These are phyloP conservation scores for Ctenopoma kingsleyae DNA, from an alignment of 2,797 vertebrate genomes.

Conservation along the genomic window DNA sequence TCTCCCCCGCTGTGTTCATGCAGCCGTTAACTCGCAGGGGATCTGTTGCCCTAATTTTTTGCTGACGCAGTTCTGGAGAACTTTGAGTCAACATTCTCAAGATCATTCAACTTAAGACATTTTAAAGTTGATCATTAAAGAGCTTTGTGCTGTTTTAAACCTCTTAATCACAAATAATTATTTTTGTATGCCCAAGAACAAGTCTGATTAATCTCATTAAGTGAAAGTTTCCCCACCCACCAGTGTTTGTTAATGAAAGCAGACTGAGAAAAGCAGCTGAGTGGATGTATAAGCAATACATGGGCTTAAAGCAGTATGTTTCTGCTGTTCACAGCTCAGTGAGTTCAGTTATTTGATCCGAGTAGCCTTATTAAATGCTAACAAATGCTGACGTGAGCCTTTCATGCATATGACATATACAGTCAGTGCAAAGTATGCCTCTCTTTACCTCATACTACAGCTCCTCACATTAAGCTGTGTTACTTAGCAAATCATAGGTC, in stretches of 20 bases:
- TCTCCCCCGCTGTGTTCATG: background rate
- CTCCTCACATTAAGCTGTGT: too few relatives aligned
- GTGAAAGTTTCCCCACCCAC: background rate
- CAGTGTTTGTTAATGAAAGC: background rate
- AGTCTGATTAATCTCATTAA: constrained; percentile 1
- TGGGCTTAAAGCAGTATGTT: background rate
- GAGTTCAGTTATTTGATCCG: constrained; percentile 11
- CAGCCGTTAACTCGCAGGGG: constrained; percentile 46
- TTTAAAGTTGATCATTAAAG: constrained; percentile 19
- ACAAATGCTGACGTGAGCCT: constrained; percentile 10
- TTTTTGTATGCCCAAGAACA: constrained; percentile 3
- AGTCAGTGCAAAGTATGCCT: constrained; percentile 10
- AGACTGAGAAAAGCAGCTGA: background rate
- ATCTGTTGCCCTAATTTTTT: constrained; percentile 61
- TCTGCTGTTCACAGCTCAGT: constrained; percentile 34
- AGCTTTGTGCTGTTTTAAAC: background rate
- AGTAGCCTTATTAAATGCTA: constrained; percentile 9
- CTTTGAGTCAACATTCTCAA: constrained; percentile 19
- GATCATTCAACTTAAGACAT: constrained; percentile 21
- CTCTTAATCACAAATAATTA: background rate
- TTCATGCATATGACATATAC: constrained; percentile 30
- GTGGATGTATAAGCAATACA: background rate
- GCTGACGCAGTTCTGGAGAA: constrained; percentile 33
- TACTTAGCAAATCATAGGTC: too few relatives aligned
- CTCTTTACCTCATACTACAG: background rate